These are phyloP conservation scores for Mesocricetus auratus DNA, from an alignment of 2,113 vertebrate species.

Conservation along the genomic window DNA sequence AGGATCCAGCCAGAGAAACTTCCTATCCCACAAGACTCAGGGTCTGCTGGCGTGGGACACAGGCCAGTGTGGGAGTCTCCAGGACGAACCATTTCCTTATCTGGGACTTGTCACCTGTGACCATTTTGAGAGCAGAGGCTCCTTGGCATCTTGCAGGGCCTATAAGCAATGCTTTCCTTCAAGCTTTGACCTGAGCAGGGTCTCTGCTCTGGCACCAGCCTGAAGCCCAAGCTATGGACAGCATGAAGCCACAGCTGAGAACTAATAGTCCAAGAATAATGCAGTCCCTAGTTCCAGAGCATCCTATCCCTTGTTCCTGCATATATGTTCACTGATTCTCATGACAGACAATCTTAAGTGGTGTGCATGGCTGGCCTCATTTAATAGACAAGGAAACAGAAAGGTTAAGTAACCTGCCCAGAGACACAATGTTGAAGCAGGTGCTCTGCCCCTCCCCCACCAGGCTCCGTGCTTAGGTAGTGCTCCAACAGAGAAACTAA, in stretches of 20 bases:
- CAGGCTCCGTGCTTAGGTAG: too few species aligned
- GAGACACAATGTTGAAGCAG: background rate
- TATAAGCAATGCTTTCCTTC: background rate
- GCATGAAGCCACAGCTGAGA: background rate
- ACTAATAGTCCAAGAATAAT: background rate
- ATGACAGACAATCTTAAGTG: background rate
- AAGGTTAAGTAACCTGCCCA: background rate
- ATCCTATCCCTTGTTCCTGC: background rate
- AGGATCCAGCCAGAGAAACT: background rate
- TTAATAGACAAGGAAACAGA: background rate
- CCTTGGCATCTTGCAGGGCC: background rate
- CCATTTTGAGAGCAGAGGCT: background rate
- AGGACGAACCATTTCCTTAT: background rate
- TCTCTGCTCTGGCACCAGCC: background rate
- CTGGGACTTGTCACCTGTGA: conserved; percentile 31
- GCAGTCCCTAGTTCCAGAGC: background rate
- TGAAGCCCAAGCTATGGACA: background rate
- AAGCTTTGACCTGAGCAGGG: background rate
- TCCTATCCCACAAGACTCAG: background rate
- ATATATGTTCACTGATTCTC: rapidly evolving
- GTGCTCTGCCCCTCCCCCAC: background rate
- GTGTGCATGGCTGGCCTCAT: background rate
- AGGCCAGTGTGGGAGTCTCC: background rate
- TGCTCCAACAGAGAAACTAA: background rate
- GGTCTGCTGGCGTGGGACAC: background rate